These are phyloP conservation scores for Tipula confusa DNA, from an alignment of 2,888 invertebrate species.

Conservation along the genomic window DNA sequence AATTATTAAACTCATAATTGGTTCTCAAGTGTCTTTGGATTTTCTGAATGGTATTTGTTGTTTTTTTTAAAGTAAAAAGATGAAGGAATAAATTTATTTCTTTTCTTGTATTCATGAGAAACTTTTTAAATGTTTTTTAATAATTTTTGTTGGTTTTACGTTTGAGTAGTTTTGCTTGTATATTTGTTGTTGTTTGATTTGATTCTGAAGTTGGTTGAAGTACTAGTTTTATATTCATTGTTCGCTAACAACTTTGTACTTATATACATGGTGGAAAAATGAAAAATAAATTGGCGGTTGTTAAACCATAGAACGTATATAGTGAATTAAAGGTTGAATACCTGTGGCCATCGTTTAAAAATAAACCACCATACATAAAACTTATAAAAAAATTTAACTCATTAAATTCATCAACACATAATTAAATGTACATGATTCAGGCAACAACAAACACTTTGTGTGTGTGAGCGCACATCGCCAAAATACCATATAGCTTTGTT, in stretches of 20 bases:
- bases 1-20: conserved; percentile 25
- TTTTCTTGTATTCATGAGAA: conserved; percentile 25
- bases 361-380: not conserved
- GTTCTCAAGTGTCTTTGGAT: conserved; percentile 14
- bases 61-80: not conserved
- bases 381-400: not conserved
- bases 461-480: not conserved
- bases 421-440: conserved; percentile 8
- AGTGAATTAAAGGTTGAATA: not conserved
- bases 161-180: not conserved
- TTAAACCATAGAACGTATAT: not conserved
- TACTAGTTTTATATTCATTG: not conserved
- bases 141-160: not conserved
- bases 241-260: not conserved
- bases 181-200: not conserved
- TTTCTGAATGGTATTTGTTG: not conserved
- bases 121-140: not conserved
- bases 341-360: not conserved
- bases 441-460: not conserved
- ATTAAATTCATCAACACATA: conserved; percentile 25
- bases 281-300: not conserved
- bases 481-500: not conserved
- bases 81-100: conserved; percentile 25
- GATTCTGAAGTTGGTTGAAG: conserved; percentile 4
- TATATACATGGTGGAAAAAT: not conserved